Base-by-base conservation (phyloP, 2,113 vertebrate genomes). In the Cheilinus undulatus region DNA sequence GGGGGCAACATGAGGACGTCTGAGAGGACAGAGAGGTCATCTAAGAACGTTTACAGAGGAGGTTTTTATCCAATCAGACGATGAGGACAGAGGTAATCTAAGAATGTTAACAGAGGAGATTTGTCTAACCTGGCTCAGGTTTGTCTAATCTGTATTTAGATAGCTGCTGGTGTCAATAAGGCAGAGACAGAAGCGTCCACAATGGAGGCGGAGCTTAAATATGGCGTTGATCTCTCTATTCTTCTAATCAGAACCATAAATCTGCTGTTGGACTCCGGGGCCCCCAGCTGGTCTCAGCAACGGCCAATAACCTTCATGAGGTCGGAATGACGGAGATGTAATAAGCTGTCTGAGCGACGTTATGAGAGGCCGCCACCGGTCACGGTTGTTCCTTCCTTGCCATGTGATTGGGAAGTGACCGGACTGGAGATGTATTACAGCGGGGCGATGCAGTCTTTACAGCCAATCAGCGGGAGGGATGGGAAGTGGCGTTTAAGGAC, bases 91-190 rank as follows among this genome's bases (percentile, higher is more conserved):
- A 23, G 69, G 65, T 56, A 53, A 85, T 84, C 60, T 82, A 78
- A 86, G 71, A 69, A 86, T 85, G 75, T 27, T 69, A 13, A 88
- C 43, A 84, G 76, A 70, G 42, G 52, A 76, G 50, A 28, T 59
- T 65, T 78, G 65, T 81, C 81, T 79, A 89, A 83, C 73, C 79
- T 82, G 82, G 85, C 43, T 69, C 46, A 65, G 73, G 76, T 71
- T 56, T 69, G 82, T 75, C 69, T 86, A 76, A 87, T 90, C 86
- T 84, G 60, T 86, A 90, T 86, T 76, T 73, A 85, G 82, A 78
- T 82, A 65, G 67, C 45, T 17, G 67, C 58, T 54, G 69, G 76
- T 69, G 69, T 81, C 70, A 76, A 86, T 80, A 85, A 69, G 32
- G 23, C 57, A 62, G 57, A 74, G 70, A 61, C 30, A 54, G 77